Conservation (phyloP, 2,888 invertebrate genomes). For the Melanophora roralis region DNA sequence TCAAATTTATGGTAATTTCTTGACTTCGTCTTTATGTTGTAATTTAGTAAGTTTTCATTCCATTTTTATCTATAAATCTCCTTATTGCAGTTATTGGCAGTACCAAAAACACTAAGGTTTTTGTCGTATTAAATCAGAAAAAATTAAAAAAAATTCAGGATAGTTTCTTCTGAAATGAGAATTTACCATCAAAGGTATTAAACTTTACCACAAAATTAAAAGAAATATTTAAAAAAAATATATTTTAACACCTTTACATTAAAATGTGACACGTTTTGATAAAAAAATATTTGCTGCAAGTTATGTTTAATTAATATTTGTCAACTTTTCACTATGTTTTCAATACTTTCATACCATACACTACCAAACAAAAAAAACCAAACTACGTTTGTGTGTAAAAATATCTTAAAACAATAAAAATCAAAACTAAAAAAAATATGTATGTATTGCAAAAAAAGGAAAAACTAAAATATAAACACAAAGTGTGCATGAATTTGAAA, state of each 20-base stretch:
- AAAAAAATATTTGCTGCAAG: slow-evolving; percentile 20
- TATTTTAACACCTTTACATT: neutral
- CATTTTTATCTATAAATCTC: too few relatives aligned
- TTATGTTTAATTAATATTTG: slow-evolving; percentile 36
- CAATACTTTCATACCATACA: slow-evolving; percentile 47
- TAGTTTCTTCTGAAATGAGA: too few relatives aligned
- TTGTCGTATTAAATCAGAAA: too few relatives aligned
- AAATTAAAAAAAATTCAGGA: too few relatives aligned
- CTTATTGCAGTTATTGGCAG: too few relatives aligned
- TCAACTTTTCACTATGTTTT: slow-evolving; percentile 41
- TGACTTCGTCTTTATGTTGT: too few relatives aligned
- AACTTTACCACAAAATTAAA: too few relatives aligned
- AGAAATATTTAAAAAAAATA: neutral
- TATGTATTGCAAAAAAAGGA: too few relatives aligned
- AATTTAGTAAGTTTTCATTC: too few relatives aligned
- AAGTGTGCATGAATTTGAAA: slow-evolving; percentile 43
- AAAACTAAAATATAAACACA: slow-evolving; percentile 7
- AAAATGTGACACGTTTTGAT: neutral
- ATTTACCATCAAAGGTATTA: too few relatives aligned
- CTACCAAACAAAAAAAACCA: neutral
- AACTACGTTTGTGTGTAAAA: neutral
- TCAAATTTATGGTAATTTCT: too few relatives aligned
- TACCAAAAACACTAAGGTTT: too few relatives aligned
- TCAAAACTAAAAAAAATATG: neutral
- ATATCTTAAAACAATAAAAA: slow-evolving; percentile 18